Evolutionary conservation across 2,113 vertebrate genomes (phyloP), one percentile per base, ranked within the genome.

Genomic region (Mastomys coucha): DNA sequence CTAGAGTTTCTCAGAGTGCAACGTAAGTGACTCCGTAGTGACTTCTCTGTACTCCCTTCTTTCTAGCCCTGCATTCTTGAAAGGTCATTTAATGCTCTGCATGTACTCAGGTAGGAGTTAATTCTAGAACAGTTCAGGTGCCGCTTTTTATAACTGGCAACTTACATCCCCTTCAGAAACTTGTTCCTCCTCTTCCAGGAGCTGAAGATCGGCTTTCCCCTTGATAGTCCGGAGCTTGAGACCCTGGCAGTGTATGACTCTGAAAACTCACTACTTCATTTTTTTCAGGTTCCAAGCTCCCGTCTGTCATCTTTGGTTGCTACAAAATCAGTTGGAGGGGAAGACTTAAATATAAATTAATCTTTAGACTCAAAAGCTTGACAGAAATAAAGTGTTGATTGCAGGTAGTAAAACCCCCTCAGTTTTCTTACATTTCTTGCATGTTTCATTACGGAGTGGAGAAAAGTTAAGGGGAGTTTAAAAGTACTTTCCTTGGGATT

Each of bases 401-500:
- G 56, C 36, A 65, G 45, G 28, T 82, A 36, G 51, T 95, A 42
- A 89, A 92, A 91, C 89, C 33, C 17, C 26, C 12, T 28, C 31
- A 24, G n/a, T 17, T 86, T 95, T 78, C 81, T 80, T 91, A 7
- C 63, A 31, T 91, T 96, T 91, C 87, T 87, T 85, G 22, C 70
- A 51, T 77, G 13, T 78, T 94, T 93, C 58, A 65, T 91, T 86
- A 63, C 39, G 73, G 67, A 86, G 19, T 93, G 14, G 77, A 77
- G 13, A 39, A 36, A 87, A 31, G 65, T 58, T 96, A 91, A 95
- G 73, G 31, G 3, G 53, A 56, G n/a, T 94, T 93, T 95, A 82
- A 42, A 97, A 86, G 42, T 92, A 81, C 85, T 96, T 95, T 63
- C 19, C n/a, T 92, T 91, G 53, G 85, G 53, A 91, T 93, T 91